Percentiles rank a stretch among this genome's conserved stretches.
phyloP scores from a whole-genome alignment of 2,797 vertebrate species.

The Allobates femoralis region DNA sequence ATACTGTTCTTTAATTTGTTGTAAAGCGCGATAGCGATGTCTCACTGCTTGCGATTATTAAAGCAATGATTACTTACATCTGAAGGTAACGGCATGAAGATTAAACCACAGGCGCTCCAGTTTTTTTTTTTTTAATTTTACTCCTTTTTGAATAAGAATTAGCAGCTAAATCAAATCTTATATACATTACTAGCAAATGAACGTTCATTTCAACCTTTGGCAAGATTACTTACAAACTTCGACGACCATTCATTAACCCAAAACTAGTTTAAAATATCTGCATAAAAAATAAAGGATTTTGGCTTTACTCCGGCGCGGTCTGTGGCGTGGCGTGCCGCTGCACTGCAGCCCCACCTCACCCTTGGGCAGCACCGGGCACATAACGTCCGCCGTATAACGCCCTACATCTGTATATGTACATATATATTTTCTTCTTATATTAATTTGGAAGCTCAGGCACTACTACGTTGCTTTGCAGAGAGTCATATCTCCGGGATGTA shows the following conservation, averaged over 20 bases:
- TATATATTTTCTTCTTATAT: slow-evolving; percentile 82
- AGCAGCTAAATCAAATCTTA: slow-evolving; percentile 85
- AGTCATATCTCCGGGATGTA: slow-evolving; percentile 38
- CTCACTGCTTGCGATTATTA: slow-evolving; percentile 84
- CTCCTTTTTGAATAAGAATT: slow-evolving; percentile 79
- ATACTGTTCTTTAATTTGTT: slow-evolving; percentile 75
- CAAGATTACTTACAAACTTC: slow-evolving; percentile 98
- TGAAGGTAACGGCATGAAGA: slow-evolving; percentile 77
- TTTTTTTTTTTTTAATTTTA: slow-evolving; percentile 72
- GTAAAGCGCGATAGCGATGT: slow-evolving; percentile 72
- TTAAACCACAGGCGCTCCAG: slow-evolving; percentile 78
- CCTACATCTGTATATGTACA: slow-evolving; percentile 74
- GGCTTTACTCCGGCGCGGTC: slow-evolving; percentile 79
- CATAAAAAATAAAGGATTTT: slow-evolving; percentile 99
- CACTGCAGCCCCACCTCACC: slow-evolving; percentile 5
- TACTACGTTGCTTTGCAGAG: slow-evolving; percentile 69
- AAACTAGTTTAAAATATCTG: slow-evolving; percentile 99
- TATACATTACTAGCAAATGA: slow-evolving; percentile 88
- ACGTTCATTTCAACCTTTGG: slow-evolving; percentile 88
- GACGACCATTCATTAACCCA: slow-evolving; percentile 88
- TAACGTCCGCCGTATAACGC: slow-evolving; percentile 74
- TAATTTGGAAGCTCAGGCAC: slow-evolving; percentile 84
- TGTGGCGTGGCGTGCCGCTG: too few relatives aligned
- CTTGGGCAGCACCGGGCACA: slow-evolving; percentile 39
- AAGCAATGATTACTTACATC: slow-evolving; percentile 89